Conservation (phyloP, 1,140 invertebrate species). For the Penaeus chinensis region DNA sequence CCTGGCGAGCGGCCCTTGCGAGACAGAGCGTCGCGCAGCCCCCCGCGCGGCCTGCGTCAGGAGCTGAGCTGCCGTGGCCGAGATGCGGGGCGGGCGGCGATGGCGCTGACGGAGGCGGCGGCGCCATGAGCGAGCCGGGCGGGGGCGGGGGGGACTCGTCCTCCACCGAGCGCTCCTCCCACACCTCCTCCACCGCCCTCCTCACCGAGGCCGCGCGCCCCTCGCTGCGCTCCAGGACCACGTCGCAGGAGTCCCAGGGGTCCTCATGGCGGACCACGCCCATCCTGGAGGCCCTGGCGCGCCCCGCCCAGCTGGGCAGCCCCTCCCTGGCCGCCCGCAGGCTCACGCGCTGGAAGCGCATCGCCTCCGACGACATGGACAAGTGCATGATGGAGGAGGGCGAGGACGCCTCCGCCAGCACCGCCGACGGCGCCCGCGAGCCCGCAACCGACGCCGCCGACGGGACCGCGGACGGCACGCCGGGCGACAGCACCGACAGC, state of each 20-base stretch:
- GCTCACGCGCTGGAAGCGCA: conserved; percentile 49
- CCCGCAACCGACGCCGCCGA: background rate
- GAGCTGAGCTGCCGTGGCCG: too few relatives aligned
- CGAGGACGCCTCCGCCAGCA: background rate
- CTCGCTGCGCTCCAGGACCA: background rate
- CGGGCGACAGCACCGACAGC: conserved; percentile 22
- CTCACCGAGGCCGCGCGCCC: conserved; percentile 22
- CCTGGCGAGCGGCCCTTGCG: too few relatives aligned
- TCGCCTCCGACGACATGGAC: conserved; percentile 50
- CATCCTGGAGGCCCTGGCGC: conserved; percentile 41
- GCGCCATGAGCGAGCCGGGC: conserved; percentile 4
- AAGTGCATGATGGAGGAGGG: conserved; percentile 46
- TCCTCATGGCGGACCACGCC: conserved; percentile 44
- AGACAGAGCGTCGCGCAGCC: too few relatives aligned
- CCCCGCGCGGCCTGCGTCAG: too few relatives aligned
- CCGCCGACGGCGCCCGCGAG: conserved; percentile 4
- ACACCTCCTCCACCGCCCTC: conserved; percentile 52
- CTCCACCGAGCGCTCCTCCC: conserved; percentile 49
- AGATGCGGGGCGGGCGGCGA: background rate
- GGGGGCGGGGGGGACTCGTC: conserved; percentile 30
- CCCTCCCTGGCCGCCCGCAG: conserved; percentile 45
- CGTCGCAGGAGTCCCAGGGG: conserved; percentile 5
- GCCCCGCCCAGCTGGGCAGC: conserved; percentile 35
- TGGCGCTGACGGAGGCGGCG: background rate
- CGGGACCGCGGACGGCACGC: conserved; percentile 31